Percentiles rank a stretch among this genome's conserved stretches.
These are phyloP conservation scores for Furcifer pardalis DNA, from an alignment of 2,797 vertebrate species.

Conservation along the genomic window DNA sequence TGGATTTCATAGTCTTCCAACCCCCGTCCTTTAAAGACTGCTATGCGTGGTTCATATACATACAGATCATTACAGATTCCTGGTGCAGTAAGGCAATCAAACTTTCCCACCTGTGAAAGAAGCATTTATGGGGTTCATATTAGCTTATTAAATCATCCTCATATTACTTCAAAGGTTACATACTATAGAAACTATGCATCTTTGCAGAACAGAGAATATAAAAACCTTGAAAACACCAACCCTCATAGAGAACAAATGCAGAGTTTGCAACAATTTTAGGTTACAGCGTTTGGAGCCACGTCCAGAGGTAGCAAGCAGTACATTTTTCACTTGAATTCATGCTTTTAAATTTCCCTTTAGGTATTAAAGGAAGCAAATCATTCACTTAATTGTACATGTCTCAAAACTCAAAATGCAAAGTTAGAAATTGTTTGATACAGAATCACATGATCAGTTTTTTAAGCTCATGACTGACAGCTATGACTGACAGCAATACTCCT, in stretches of 20 bases:
- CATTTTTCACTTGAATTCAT: neutral
- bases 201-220: neutral
- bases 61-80: slow-evolving; percentile 87
- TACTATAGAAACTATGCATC: neutral
- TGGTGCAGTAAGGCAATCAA: slow-evolving; percentile 84
- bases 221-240: neutral
- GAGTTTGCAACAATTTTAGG: neutral
- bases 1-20: slow-evolving; percentile 94
- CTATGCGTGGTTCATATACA: slow-evolving; percentile 87
- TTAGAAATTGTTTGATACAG: neutral
- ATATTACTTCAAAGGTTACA: slow-evolving; percentile 6
- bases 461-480: neutral
- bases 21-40: slow-evolving; percentile 94
- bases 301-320: neutral
- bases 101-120: slow-evolving; percentile 85
- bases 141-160: neutral
- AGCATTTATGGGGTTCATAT: slow-evolving; percentile 6
- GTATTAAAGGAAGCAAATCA: neutral
- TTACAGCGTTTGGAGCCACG: neutral
- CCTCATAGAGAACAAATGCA: neutral
- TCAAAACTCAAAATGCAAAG: no score
- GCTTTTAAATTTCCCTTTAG: neutral
- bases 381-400: neutral
- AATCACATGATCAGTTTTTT: neutral
- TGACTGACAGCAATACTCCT: neutral